Percentiles rank a stretch among this genome's conserved stretches.
Conservation (phyloP, 2,797 vertebrate genomes). For the Myiotriccus ornatus region DNA sequence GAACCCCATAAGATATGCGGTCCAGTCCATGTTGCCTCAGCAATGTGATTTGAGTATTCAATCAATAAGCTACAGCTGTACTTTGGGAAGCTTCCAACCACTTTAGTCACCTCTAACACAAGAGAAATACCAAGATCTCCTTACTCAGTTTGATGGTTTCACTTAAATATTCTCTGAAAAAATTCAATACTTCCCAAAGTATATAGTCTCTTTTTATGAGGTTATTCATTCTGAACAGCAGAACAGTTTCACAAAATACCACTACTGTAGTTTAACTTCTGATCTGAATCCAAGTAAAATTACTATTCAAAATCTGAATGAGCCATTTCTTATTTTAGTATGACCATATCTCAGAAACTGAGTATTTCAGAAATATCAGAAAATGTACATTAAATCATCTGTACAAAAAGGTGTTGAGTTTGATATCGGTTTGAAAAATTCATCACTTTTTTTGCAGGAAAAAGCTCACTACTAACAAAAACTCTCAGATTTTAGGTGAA, state of each 20-base stretch:
- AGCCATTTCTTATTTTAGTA: neutral
- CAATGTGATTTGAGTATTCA: neutral
- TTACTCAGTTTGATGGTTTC: neutral
- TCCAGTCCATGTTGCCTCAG: neutral
- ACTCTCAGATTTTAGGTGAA: neutral
- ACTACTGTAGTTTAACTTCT: neutral
- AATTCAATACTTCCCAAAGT: neutral
- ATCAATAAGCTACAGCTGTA: neutral
- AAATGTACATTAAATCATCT: neutral
- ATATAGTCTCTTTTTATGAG: neutral
- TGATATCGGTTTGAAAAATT: neutral
- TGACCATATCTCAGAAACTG: neutral
- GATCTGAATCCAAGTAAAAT: neutral
- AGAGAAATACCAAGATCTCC: neutral
- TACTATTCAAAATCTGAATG: neutral
- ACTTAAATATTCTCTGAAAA: neutral
- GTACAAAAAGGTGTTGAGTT: neutral
- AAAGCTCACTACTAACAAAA: neutral
- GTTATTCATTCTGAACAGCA: neutral
- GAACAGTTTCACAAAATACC: neutral
- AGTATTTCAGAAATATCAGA: neutral
- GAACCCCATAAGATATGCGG: rapidly evolving
- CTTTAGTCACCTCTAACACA: neutral
- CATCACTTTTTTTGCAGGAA: neutral
- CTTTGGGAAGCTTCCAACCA: neutral